Percentiles rank a stretch among this genome's conserved stretches.
phyloP scores from a whole-genome alignment of 2,113 vertebrate species.

The Chinchilla lanigera region DNA sequence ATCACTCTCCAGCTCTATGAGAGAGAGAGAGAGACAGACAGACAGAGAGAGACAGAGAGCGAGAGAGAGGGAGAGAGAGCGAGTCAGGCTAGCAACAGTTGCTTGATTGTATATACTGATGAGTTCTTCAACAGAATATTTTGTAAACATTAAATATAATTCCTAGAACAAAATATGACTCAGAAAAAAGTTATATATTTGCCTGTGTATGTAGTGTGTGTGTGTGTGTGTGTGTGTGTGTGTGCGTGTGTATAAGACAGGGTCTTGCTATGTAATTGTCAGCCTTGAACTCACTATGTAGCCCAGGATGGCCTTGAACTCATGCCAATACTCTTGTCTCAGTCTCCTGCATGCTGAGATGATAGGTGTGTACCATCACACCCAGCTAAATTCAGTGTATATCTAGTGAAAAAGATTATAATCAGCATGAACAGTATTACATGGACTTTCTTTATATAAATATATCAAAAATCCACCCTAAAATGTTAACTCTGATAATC shows the following conservation, averaged over 20 bases:
- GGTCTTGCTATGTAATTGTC: background rate
- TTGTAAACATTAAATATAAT: conserved; percentile 48
- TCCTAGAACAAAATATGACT: conserved; percentile 15
- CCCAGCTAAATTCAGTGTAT: background rate
- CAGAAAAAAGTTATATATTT: background rate
- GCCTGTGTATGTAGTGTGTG: too few species aligned
- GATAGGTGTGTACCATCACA: background rate
- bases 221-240: background rate
- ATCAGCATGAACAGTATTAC: background rate
- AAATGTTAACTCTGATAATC: background rate
- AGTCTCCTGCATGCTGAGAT: background rate
- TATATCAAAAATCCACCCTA: conserved; percentile 36
- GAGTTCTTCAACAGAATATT: conserved; percentile 43
- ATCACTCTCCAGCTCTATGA: background rate
- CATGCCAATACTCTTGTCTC: background rate
- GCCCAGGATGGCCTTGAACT: background rate
- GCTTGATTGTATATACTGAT: conserved; percentile 1
- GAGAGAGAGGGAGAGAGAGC: background rate
- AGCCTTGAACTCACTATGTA: background rate
- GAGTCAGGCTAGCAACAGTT: background rate
- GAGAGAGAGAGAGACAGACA: background rate
- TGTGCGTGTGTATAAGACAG: background rate
- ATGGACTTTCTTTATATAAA: conserved; percentile 24
- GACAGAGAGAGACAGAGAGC: background rate
- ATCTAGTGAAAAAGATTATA: conserved; percentile 23